A percentile compares a stretch with the other conserved stretches of the same genome.
These are phyloP conservation scores for Ptychobarbus kaznakovi DNA, from an alignment of 2,797 vertebrate species.

Conservation along the genomic window DNA sequence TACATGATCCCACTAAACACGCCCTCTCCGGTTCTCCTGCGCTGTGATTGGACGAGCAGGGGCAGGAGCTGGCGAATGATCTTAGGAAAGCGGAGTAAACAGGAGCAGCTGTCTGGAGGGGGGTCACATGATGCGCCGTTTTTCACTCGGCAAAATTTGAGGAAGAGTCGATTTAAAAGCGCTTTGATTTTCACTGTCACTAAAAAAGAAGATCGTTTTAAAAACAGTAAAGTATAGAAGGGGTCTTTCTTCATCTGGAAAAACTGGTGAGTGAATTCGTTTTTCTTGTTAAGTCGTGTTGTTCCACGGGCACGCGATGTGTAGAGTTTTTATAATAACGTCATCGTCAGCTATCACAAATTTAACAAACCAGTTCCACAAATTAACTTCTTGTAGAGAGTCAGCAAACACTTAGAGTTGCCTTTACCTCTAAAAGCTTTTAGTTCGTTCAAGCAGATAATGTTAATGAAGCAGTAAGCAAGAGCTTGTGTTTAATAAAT, in stretches of 20 bases:
- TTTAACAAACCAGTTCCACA: background rate
- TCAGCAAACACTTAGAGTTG: background rate
- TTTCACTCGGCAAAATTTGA: background rate
- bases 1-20: background rate
- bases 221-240: background rate
- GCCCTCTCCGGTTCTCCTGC: background rate
- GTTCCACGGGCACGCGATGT: background rate
- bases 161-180: background rate
- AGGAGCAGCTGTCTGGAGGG: constrained; percentile 8
- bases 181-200: background rate
- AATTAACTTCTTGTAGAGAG: background rate
- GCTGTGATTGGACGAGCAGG: constrained; percentile 42
- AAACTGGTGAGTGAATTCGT: constrained; percentile 3
- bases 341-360: background rate
- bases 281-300: background rate
- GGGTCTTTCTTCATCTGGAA: background rate
- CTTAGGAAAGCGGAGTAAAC: background rate
- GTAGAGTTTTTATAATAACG: background rate
- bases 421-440: background rate
- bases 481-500: constrained; percentile 3
- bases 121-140: constrained; percentile 51
- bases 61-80: constrained; percentile 8
- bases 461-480: background rate
- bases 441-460: background rate
- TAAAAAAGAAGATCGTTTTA: background rate